Conservation (phyloP, 2,888 invertebrate genomes). For the Syritta pipiens region DNA sequence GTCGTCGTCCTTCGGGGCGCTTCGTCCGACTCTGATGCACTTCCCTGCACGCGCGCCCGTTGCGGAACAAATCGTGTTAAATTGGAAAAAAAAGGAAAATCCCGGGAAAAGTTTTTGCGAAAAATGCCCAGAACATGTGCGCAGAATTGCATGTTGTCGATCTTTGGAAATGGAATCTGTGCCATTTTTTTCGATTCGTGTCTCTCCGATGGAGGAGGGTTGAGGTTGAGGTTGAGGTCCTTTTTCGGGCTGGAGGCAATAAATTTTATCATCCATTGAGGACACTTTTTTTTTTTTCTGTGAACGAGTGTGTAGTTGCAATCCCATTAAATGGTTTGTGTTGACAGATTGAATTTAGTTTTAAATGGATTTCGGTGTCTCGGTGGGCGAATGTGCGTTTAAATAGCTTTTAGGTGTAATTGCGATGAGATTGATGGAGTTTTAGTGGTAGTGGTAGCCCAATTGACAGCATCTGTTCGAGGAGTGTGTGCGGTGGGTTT, state of each 20-base stretch:
- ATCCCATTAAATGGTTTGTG: constrained; percentile 60
- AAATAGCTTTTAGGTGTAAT: constrained; percentile 37
- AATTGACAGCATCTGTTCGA: background rate
- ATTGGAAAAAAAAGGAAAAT: constrained; percentile 43
- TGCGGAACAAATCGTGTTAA: constrained; percentile 67
- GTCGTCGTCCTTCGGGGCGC: constrained; percentile 20
- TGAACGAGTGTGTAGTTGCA: background rate
- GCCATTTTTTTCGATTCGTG: no score
- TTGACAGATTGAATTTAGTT: constrained; percentile 67
- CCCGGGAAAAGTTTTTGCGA: constrained; percentile 46
- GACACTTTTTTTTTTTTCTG: constrained; percentile 22
- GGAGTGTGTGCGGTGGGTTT: background rate
- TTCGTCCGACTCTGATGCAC: constrained; percentile 27
- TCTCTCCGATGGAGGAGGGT: background rate
- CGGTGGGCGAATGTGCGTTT: constrained; percentile 17
- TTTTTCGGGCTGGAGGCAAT: constrained; percentile 40
- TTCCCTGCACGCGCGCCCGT: constrained; percentile 35
- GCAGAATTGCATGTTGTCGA: constrained; percentile 65
- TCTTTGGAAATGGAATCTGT: no score
- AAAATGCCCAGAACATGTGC: constrained; percentile 58
- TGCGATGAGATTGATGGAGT: constrained; percentile 18
- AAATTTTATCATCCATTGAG: constrained; percentile 59
- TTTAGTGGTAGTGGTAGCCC: constrained; percentile 27
- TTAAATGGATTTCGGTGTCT: constrained; percentile 52
- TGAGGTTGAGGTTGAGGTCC: background rate